phyloP scores from a whole-genome alignment of 2,113 vertebrate species.

The Toxostoma redivivum region DNA sequence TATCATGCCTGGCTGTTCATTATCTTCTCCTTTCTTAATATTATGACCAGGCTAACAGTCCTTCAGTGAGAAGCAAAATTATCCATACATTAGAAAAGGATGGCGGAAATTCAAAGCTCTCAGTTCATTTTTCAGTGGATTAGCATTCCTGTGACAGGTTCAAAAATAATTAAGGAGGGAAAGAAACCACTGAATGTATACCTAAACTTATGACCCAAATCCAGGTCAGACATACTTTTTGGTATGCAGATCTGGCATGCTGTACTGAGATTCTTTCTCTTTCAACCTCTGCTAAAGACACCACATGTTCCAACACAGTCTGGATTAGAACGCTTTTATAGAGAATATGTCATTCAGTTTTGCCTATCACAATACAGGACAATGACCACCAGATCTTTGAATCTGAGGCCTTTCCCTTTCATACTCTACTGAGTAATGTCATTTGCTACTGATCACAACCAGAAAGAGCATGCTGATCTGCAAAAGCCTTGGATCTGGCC shows the following conservation, averaged over 20 bases:
- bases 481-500: not conserved
- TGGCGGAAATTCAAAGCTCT: not conserved
- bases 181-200: not conserved
- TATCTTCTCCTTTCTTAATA: not conserved
- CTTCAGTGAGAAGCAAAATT: not conserved
- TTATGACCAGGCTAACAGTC: not conserved
- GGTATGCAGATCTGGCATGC: not conserved
- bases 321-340: not conserved
- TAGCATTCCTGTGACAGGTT: not conserved
- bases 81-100: not conserved
- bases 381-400: not conserved
- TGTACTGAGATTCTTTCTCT: not conserved
- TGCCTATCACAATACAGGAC: not conserved
- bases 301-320: not conserved
- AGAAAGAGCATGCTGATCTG: not conserved
- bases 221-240: not conserved
- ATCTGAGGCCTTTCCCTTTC: not conserved
- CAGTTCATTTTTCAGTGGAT: not conserved
- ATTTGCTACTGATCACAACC: not conserved
- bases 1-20: not conserved
- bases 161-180: not conserved
- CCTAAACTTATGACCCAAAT: not conserved
- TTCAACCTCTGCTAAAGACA: not conserved
- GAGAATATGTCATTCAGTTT: not conserved
- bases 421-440: accelerated